Evolutionary conservation across 2,797 vertebrate genomes (phyloP).

Genomic region (Myotis daubentonii): DNA sequence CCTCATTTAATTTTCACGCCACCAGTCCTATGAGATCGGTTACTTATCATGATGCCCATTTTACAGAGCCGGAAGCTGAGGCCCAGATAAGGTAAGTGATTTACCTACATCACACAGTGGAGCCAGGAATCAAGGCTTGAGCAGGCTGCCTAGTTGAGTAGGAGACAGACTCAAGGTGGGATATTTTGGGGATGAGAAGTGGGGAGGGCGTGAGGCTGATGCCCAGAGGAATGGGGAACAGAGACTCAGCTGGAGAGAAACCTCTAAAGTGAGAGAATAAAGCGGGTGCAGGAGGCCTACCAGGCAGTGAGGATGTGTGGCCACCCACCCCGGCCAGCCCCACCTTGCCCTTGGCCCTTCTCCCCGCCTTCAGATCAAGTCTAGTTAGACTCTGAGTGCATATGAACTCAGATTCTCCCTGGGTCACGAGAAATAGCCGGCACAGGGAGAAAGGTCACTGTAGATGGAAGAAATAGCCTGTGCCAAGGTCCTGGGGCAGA

Average conservation of each 20-base stretch:
- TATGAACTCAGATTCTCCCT: background rate
- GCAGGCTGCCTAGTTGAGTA: background rate
- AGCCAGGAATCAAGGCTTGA: background rate
- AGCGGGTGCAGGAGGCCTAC: background rate
- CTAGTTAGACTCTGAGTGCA: background rate
- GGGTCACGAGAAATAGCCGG: background rate
- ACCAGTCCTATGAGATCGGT: accelerated
- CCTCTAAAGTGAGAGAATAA: background rate
- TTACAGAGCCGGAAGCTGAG: background rate
- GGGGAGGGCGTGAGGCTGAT: background rate
- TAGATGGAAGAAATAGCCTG: background rate
- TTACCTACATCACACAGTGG: background rate
- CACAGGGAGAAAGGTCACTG: background rate
- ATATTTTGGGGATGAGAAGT: background rate
- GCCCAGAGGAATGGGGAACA: background rate
- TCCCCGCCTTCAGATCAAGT: background rate
- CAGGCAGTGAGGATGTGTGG: background rate
- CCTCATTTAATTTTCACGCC: background rate
- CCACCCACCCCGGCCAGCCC: background rate
- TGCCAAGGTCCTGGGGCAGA: background rate
- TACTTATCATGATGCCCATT: background rate
- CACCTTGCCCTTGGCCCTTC: background rate
- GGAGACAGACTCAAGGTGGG: background rate
- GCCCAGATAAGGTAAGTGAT: background rate
- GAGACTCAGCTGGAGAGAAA: background rate